phyloP scores from a whole-genome alignment of 2,888 invertebrate species.

The Clepsis dumicolana region DNA sequence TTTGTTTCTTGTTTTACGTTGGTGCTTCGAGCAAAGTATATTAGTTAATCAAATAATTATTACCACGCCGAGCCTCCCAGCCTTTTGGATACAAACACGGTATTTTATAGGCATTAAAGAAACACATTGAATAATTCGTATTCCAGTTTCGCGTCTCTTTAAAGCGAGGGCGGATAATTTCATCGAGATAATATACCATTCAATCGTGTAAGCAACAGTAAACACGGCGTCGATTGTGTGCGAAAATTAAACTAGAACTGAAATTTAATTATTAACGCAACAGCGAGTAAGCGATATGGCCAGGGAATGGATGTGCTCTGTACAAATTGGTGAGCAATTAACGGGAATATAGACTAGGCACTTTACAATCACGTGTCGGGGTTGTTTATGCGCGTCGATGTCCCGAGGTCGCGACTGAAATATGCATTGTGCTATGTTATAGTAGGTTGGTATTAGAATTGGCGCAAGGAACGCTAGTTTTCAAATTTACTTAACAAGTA shows the following conservation, averaged over 20 bases:
- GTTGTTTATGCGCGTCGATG: not conserved
- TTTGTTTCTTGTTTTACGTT: no score
- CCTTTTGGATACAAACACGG: not conserved
- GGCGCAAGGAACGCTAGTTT: not conserved
- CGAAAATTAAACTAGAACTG: slow-evolving; percentile 31
- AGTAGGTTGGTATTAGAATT: not conserved
- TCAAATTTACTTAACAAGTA: not conserved
- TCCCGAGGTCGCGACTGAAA: not conserved
- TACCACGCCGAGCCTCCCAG: no score
- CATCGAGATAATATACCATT: slow-evolving; percentile 27
- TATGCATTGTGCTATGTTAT: not conserved
- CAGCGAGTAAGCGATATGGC: slow-evolving; percentile 21
- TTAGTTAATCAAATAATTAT: no score
- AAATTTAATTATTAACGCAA: slow-evolving; percentile 39
- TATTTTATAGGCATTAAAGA: not conserved
- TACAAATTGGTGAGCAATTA: slow-evolving; percentile 30
- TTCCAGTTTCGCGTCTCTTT: not conserved
- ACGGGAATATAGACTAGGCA: slow-evolving; percentile 6
- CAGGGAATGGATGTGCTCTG: slow-evolving; percentile 3
- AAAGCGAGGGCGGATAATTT: slow-evolving; percentile 21
- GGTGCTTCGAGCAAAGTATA: no score
- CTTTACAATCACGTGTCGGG: not conserved
- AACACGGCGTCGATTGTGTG: slow-evolving; percentile 20
- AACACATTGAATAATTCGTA: not conserved
- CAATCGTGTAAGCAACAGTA: slow-evolving; percentile 24